Conservation (phyloP, 1,140 invertebrate species). For the Magallana gigas region DNA sequence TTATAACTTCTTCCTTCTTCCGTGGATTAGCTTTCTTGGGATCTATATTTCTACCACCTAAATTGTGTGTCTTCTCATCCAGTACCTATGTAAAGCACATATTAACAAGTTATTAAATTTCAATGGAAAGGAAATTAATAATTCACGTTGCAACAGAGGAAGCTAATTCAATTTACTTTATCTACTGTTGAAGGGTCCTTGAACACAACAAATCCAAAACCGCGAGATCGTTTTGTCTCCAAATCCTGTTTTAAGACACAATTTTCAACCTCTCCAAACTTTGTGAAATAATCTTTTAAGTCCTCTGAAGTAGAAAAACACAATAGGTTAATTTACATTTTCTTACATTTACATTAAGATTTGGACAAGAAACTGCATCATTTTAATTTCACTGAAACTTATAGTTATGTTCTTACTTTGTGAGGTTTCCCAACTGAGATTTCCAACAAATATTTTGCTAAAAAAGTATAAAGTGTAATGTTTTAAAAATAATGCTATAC, state of each 20-base stretch:
- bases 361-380: background rate
- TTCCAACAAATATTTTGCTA: constrained; percentile 97
- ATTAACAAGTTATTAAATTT: background rate
- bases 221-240: constrained; percentile 95
- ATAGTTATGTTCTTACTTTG: constrained; percentile 80
- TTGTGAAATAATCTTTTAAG: constrained; percentile 75
- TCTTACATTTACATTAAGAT: background rate
- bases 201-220: constrained; percentile 98
- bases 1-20: constrained; percentile 61
- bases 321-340: background rate
- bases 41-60: constrained; percentile 74
- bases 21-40: constrained; percentile 74
- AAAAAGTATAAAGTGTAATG: constrained; percentile 69
- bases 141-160: too few species aligned
- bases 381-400: background rate
- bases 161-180: constrained; percentile 63
- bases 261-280: constrained; percentile 97
- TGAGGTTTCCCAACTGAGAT: constrained; percentile 97
- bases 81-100: constrained; percentile 61
- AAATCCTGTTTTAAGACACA: constrained; percentile 99
- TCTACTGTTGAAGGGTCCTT: constrained; percentile 86
- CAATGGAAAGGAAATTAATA: too few species aligned
- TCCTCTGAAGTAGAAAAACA: constrained; percentile 78
- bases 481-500: background rate
- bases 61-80: constrained; percentile 70